These are phyloP conservation scores for Planiliza haematocheilus DNA, from an alignment of 2,113 vertebrate genomes.

Conservation along the genomic window DNA sequence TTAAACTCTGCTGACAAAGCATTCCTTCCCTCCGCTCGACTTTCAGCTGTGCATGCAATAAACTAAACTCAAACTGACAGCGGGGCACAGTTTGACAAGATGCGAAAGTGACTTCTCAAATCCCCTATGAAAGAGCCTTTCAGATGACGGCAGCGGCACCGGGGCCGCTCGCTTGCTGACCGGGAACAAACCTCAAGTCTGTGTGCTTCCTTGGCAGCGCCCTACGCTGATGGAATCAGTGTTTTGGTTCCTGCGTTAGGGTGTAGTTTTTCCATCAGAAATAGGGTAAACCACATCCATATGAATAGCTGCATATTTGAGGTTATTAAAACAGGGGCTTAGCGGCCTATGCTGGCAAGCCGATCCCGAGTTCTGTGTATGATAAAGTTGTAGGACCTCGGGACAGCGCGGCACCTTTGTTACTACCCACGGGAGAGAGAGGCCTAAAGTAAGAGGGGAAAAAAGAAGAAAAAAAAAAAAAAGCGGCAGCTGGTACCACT, in stretches of 20 bases:
- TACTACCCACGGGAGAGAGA: slow-evolving; percentile 56
- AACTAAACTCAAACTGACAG: slow-evolving; percentile 43
- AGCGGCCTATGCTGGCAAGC: slow-evolving; percentile 45
- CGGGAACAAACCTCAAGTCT: slow-evolving; percentile 59
- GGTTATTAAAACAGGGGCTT: slow-evolving; percentile 57
- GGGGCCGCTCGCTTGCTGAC: slow-evolving; percentile 63
- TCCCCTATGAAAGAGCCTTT: slow-evolving; percentile 70
- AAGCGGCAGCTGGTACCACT: slow-evolving; percentile 77
- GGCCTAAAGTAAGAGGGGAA: slow-evolving; percentile 53
- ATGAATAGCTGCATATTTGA: slow-evolving; percentile 52
- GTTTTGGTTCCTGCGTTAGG: slow-evolving; percentile 74
- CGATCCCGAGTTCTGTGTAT: slow-evolving; percentile 46
- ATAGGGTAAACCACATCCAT: slow-evolving; percentile 54
- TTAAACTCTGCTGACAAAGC: slow-evolving; percentile 50
- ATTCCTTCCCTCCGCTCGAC: slow-evolving; percentile 35
- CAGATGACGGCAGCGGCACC: slow-evolving; percentile 61
- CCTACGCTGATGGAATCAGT: slow-evolving; percentile 63
- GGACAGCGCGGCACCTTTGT: slow-evolving; percentile 65
- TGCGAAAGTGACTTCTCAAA: slow-evolving; percentile 57
- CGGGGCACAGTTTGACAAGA: slow-evolving; percentile 54
- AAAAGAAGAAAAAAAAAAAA: too few species aligned
- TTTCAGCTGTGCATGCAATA: slow-evolving; percentile 1
- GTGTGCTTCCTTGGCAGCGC: slow-evolving; percentile 68
- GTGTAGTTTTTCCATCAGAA: slow-evolving; percentile 67
- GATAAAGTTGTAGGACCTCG: slow-evolving; percentile 61